A percentile compares a stretch with the other conserved stretches of the same genome.
Evolutionary conservation across 2,113 vertebrate species (phyloP).

Genomic region (Labrus mixtus): DNA sequence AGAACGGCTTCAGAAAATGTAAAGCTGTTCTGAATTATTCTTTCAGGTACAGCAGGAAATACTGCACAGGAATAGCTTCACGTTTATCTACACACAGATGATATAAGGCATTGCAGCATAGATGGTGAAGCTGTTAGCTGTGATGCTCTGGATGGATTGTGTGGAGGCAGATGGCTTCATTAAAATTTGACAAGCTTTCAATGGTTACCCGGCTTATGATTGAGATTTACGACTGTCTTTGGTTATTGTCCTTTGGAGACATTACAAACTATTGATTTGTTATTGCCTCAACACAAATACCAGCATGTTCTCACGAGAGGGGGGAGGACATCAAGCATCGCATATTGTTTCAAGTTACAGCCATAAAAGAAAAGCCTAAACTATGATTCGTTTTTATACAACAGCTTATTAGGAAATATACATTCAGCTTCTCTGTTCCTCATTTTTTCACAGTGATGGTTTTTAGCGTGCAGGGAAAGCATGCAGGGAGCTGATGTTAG

Average conservation of each 20-base stretch:
- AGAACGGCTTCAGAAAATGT: not conserved
- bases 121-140: slow-evolving; percentile 18
- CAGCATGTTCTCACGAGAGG: not conserved
- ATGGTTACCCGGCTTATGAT: slow-evolving; percentile 36
- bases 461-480: not conserved
- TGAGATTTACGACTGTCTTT: slow-evolving; percentile 56
- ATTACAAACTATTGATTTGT: slow-evolving; percentile 47
- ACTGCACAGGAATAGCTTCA: not conserved
- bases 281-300: slow-evolving; percentile 22
- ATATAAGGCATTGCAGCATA: not conserved
- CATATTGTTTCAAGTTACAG: slow-evolving; percentile 1
- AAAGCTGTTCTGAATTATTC: not conserved
- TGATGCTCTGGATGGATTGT: slow-evolving; percentile 33
- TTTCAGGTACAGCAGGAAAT: not conserved
- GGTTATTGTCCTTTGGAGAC: slow-evolving; percentile 52
- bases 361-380: slow-evolving; percentile 5
- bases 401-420: not conserved
- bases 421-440: not conserved
- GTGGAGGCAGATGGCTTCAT: slow-evolving; percentile 68
- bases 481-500: not conserved
- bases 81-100: not conserved
- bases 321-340: not conserved
- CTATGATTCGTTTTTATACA: too few relatives aligned
- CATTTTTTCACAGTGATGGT: not conserved
- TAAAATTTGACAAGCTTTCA: slow-evolving; percentile 61